Base-by-base conservation (phyloP, 2,888 invertebrate genomes). In the Conistra vaccinii region DNA sequence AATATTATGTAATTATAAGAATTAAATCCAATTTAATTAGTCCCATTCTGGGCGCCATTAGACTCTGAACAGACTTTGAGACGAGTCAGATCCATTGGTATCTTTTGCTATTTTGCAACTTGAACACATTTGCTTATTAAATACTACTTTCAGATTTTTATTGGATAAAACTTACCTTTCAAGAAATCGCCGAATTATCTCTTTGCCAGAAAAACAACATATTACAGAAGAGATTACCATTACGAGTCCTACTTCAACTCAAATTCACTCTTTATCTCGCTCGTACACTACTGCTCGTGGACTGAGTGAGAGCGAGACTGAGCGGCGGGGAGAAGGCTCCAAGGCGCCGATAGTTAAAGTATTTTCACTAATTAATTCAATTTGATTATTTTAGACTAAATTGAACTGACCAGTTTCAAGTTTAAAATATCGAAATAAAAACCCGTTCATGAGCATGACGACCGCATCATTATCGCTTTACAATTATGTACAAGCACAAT, bases 1-100 rank as follows among this genome's bases (percentile, higher is more conserved):
- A 1, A 10, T 3, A 14, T 42, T 42, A 42, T 14, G 42, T 42
- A 14, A 26, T 32, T 58, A 23, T 23, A 23, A 23, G 32, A 60
- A 12, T 60, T 23, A n/a, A 51, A 17, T 57, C 4, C 17, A 29
- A 57, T 51, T 51, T 29, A 57, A 63, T 17, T 65, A 48, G 58
- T 61, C 42, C 42, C 61, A 12, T 10, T 17, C 23, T 68, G 68
- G 68, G 60, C 61, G 42, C 61, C 68, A n/a, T 35, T 35, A 14
- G 6, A 12, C 23, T 6, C 14, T 60, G 32, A 23, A 60, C 35
- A 42, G 12, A 42, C 35, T 39, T 12, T 23, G 23, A 60, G 9
- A 39, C 42, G 3, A 42, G 14, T 42, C 14, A 42, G 14, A 57
- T 57, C 17, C 17, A 17, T 57, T 17, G 26, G 23, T 7, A 48